phyloP scores from a whole-genome alignment of 2,113 vertebrate genomes.

The Chrysochloris asiatica region DNA sequence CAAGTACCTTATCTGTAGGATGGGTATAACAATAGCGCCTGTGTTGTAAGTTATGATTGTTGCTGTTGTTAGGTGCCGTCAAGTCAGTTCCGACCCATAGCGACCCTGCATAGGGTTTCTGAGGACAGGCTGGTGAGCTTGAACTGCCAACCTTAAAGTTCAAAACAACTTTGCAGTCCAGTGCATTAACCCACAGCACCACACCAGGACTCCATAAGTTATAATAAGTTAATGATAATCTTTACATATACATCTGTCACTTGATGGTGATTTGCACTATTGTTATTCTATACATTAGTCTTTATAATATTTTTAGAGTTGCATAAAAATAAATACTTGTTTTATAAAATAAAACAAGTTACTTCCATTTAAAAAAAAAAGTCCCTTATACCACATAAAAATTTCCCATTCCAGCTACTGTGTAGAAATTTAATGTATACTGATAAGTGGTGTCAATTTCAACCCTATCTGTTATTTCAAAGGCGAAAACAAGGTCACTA shows the following conservation, averaged over 20 bases:
- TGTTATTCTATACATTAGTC: not conserved
- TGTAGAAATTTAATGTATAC: conserved; percentile 23
- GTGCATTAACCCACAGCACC: no score
- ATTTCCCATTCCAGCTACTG: not conserved
- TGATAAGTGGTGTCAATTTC: conserved; percentile 23
- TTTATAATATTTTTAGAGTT: conserved; percentile 6
- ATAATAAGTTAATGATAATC: not conserved
- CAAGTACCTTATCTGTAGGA: not conserved
- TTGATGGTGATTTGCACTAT: not conserved
- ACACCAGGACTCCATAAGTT: not conserved
- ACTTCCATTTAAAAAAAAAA: not conserved
- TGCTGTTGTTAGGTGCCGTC: no score
- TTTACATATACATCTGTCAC: not conserved
- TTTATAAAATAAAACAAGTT: conserved; percentile 40
- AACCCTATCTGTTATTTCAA: conserved; percentile 57
- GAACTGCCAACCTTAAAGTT: no score
- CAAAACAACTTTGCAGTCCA: no score
- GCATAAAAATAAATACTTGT: conserved; percentile 32
- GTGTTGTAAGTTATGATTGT: no score
- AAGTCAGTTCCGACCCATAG: no score
- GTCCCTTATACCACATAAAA: conserved; percentile 6
- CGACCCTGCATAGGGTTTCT: no score
- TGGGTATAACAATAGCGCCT: not conserved
- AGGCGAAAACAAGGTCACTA: conserved; percentile 32
- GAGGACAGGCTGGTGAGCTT: no score